Conservation (phyloP, 1,140 invertebrate genomes). For the Drosophila obscura region DNA sequence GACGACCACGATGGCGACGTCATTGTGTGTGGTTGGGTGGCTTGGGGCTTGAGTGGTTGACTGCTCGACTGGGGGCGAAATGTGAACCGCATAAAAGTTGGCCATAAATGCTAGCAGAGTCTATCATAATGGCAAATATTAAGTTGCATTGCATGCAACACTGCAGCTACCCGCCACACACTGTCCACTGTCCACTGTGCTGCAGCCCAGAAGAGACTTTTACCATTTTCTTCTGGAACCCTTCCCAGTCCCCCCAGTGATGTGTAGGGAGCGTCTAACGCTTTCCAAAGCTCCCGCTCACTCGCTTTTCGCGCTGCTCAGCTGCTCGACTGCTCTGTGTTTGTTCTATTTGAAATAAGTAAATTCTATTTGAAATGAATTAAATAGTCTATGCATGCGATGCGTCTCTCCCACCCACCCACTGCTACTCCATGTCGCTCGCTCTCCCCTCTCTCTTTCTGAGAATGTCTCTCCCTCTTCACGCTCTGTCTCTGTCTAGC, state of each 20-base stretch:
- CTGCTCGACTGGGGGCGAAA: conserved; percentile 16
- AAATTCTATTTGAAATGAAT: conserved; percentile 66
- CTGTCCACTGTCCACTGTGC: conserved; percentile 56
- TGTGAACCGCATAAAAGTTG: conserved; percentile 46
- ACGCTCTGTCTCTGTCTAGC: conserved; percentile 1
- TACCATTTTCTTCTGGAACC: conserved; percentile 58
- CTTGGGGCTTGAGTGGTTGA: no score
- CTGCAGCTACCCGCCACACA: not conserved
- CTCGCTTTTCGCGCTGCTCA: conserved; percentile 48
- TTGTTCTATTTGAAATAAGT: conserved; percentile 31
- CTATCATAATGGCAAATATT: conserved; percentile 59
- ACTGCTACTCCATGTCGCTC: not conserved
- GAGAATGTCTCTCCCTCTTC: no score
- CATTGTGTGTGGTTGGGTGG: conserved; percentile 25
- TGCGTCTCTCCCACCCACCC: conserved; percentile 13
- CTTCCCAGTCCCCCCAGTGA: not conserved
- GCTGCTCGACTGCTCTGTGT: conserved; percentile 32
- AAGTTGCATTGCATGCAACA: conserved; percentile 53
- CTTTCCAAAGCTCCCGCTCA: conserved; percentile 70
- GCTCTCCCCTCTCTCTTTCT: conserved; percentile 3
- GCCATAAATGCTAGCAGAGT: conserved; percentile 12
- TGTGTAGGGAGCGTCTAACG: conserved; percentile 61
- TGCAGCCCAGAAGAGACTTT: conserved; percentile 35
- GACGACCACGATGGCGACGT: conserved; percentile 7
- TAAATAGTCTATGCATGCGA: conserved; percentile 59